A percentile compares a stretch with the other conserved stretches of the same genome.
Conservation (phyloP, 1,140 invertebrate species). For the Halesus radiatus region DNA sequence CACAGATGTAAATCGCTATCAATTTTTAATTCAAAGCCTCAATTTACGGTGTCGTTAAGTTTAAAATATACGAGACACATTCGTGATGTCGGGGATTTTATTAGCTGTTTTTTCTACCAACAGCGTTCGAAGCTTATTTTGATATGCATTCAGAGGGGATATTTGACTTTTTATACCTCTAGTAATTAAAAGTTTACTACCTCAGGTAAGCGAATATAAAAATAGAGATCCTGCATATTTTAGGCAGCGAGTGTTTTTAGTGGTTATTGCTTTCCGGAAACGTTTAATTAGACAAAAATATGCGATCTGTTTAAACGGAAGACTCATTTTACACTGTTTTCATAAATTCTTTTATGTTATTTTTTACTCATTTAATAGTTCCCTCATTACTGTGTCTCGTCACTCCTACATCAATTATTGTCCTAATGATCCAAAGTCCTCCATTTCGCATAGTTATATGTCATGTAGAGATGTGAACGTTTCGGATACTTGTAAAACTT, state of each 20-base stretch:
- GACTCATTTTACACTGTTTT: too few species aligned
- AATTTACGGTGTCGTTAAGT: constrained; percentile 57
- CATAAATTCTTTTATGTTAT: too few species aligned
- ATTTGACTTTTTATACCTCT: constrained; percentile 50
- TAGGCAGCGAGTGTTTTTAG: constrained; percentile 18
- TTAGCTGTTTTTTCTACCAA: constrained; percentile 51
- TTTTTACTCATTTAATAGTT: too few species aligned
- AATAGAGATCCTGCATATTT: constrained; percentile 39
- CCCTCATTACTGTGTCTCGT: too few species aligned
- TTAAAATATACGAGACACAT: constrained; percentile 56
- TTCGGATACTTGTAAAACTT: too few species aligned
- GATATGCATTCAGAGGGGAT: constrained; percentile 23
- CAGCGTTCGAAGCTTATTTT: constrained; percentile 46
- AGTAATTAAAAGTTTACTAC: constrained; percentile 54
- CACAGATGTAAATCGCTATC: constrained; percentile 48
- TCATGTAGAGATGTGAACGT: too few species aligned
- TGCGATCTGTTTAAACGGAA: too few species aligned
- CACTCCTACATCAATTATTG: too few species aligned
- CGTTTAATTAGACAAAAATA: constrained; percentile 17
- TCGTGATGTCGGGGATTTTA: constrained; percentile 44
- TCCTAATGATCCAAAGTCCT: too few species aligned
- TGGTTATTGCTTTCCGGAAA: constrained; percentile 30
- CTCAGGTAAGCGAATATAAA: constrained; percentile 47
- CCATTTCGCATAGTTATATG: too few species aligned
- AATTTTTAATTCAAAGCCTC: constrained; percentile 51